A percentile compares a stretch with the other conserved stretches of the same genome.
Evolutionary conservation across 2,888 invertebrate genomes (phyloP).

Genomic region (Scaptomyza polygonia): DNA sequence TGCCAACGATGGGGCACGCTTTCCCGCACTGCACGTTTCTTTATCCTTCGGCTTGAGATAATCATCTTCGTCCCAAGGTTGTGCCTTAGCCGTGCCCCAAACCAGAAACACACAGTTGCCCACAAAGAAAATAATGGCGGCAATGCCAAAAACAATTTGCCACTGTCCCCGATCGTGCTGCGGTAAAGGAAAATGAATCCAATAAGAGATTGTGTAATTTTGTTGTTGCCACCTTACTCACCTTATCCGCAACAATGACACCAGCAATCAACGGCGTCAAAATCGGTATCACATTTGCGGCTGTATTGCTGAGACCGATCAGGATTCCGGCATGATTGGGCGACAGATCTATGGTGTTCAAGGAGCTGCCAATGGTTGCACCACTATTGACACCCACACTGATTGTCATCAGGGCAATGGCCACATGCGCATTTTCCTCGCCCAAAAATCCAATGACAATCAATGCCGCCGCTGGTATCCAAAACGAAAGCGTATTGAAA

Average conservation of each 20-base stretch:
- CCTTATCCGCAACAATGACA: constrained; percentile 84
- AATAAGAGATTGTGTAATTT: neutral
- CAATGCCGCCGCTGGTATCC: constrained; percentile 86
- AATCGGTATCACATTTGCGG: constrained; percentile 87
- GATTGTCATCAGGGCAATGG: constrained; percentile 85
- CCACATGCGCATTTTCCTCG: constrained; percentile 82
- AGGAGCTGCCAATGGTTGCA: constrained; percentile 82
- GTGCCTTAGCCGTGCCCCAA: constrained; percentile 88
- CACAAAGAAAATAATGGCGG: constrained; percentile 88
- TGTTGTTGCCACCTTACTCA: constrained; percentile 69
- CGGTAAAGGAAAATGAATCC: neutral
- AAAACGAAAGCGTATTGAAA: constrained; percentile 80
- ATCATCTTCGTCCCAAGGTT: constrained; percentile 89
- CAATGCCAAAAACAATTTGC: constrained; percentile 89
- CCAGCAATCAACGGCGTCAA: constrained; percentile 87
- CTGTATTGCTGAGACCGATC: constrained; percentile 88
- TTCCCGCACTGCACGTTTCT: constrained; percentile 29
- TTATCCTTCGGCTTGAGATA: constrained; percentile 77
- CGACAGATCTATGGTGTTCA: constrained; percentile 88
- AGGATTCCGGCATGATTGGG: constrained; percentile 88
- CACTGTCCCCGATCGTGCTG: constrained; percentile 87
- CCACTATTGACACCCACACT: constrained; percentile 85
- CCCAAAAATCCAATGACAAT: constrained; percentile 85
- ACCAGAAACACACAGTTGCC: constrained; percentile 89
- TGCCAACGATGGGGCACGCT: constrained; percentile 9